A percentile compares a stretch with the other conserved stretches of the same genome.
These are phyloP conservation scores for Tapirus terrestris DNA, from an alignment of 2,113 vertebrate species.

Conservation along the genomic window DNA sequence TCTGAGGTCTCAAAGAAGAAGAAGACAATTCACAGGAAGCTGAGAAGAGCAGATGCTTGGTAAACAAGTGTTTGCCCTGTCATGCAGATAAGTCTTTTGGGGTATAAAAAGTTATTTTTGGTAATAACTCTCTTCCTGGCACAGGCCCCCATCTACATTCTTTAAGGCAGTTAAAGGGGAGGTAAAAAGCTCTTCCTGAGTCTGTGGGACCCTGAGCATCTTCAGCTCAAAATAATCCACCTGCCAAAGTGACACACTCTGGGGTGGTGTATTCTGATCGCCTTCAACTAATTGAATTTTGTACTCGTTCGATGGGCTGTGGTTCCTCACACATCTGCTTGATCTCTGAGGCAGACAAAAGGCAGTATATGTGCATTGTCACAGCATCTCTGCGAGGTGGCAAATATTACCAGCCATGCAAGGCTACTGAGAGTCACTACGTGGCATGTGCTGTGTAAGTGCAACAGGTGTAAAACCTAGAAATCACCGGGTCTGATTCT, in stretches of 20 bases:
- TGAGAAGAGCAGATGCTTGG: too few relatives aligned
- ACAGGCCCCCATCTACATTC: too few relatives aligned
- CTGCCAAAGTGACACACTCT: background rate
- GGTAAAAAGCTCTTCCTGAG: too few relatives aligned
- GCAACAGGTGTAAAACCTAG: background rate
- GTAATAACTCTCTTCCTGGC: too few relatives aligned
- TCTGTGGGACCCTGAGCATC: background rate
- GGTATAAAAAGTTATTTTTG: too few relatives aligned
- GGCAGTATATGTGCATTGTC: background rate
- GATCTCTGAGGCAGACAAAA: background rate
- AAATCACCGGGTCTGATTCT: background rate
- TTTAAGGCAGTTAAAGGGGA: too few relatives aligned
- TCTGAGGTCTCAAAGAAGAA: too few relatives aligned
- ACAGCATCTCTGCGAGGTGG: background rate
- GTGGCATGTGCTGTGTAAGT: background rate
- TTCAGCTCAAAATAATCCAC: background rate
- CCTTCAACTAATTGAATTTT: background rate
- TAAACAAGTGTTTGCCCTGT: too few relatives aligned
- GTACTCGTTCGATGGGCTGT: background rate
- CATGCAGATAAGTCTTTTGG: too few relatives aligned
- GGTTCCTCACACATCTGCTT: background rate
- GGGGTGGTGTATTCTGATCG: background rate
- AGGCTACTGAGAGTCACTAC: background rate
- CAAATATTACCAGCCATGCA: background rate
- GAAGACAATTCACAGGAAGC: too few relatives aligned